These are phyloP conservation scores for Orbicella faveolata DNA, from an alignment of 64 coral and sea anemone species.

Conservation along the genomic window DNA sequence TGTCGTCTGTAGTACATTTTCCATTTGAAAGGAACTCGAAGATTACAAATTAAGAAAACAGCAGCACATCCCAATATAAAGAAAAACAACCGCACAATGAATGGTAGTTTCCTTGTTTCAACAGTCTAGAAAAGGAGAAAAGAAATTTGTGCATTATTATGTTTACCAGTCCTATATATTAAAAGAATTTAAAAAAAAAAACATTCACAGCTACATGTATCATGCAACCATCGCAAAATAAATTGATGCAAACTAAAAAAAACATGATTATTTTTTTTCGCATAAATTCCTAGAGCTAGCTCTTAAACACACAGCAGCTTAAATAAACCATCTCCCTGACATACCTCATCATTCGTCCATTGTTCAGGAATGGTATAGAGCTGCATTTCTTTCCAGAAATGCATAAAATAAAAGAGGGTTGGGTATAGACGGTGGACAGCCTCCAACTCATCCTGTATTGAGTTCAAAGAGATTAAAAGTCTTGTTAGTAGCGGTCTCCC, in stretches of 20 bases:
- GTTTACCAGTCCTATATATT: no score
- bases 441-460: conserved; percentile 25
- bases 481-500: no score
- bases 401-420: conserved; percentile 42
- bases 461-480: neutral
- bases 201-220: neutral
- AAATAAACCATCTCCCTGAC: neutral
- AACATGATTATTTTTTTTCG: no score
- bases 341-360: neutral
- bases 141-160: neutral
- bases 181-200: neutral
- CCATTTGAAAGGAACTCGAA: conserved; percentile 29
- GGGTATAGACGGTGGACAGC: conserved; percentile 48
- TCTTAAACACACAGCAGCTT: neutral
- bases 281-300: no score
- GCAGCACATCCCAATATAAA: neutral
- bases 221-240: no score
- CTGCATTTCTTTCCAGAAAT: conserved; percentile 48
- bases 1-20: conserved; percentile 53
- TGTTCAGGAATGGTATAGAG: neutral
- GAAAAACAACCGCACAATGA: neutral
- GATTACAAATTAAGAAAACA: neutral
- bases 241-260: no score
- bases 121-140: neutral
- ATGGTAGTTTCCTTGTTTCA: neutral